Conservation (phyloP, 2,113 vertebrate species). For the Microtus ochrogaster region DNA sequence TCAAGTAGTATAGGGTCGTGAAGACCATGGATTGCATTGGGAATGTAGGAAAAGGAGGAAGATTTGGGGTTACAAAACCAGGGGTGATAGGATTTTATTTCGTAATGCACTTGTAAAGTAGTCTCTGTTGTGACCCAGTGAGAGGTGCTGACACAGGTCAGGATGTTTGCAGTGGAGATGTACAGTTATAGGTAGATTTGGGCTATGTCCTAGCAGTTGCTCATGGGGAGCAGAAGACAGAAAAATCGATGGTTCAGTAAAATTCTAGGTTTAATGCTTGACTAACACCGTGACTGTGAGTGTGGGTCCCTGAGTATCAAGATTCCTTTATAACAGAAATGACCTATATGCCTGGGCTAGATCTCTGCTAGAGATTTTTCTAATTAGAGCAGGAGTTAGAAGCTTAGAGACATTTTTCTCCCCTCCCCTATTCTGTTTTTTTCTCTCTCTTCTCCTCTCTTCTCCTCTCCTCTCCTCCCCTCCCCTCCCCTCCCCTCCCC, state of each 20-base stretch:
- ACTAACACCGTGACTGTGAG: not conserved
- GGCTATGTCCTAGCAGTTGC: not conserved
- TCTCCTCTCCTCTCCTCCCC: accelerated
- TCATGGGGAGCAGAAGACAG: not conserved
- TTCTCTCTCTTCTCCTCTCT: accelerated
- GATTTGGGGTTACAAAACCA: not conserved
- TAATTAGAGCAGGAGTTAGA: not conserved
- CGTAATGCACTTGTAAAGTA: not conserved
- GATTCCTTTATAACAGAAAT: not conserved
- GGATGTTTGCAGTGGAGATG: not conserved
- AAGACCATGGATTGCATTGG: not conserved
- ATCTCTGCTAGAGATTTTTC: not conserved
- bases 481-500: accelerated
- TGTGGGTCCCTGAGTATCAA: not conserved
- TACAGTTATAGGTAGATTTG: not conserved
- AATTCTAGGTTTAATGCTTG: not conserved
- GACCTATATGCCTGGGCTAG: not conserved
- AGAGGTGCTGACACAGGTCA: not conserved
- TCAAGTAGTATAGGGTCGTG: not conserved
- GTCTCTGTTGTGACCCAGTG: not conserved
- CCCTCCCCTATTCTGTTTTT: no score
- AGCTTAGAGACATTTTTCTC: not conserved
- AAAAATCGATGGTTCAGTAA: not conserved
- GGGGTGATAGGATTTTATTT: not conserved
- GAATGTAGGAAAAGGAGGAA: not conserved